Conservation (phyloP, 2,797 vertebrate genomes). For the Muscicapa striata region DNA sequence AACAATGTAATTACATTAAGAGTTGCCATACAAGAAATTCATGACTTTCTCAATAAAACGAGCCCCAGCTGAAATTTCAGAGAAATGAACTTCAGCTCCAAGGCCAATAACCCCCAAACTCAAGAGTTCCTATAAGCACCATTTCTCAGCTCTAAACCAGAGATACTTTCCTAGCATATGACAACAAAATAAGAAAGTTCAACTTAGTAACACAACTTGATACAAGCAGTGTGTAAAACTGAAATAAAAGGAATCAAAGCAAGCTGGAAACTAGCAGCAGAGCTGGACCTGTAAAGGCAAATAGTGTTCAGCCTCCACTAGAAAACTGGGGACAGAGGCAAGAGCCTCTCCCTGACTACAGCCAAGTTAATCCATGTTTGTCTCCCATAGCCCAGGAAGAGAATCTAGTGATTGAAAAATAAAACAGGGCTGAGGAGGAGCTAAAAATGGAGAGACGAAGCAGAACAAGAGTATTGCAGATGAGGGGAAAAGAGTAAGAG, state of each 20-base stretch:
- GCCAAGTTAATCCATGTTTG: background rate
- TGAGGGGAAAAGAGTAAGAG: background rate
- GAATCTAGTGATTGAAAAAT: background rate
- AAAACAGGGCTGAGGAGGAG: background rate
- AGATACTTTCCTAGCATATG: background rate
- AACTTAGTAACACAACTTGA: background rate
- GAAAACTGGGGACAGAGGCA: background rate
- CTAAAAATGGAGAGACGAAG: background rate
- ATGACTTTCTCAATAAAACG: background rate
- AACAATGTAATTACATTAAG: background rate
- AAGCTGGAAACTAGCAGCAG: background rate
- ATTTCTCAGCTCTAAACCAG: background rate
- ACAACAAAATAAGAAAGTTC: background rate
- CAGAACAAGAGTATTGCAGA: background rate
- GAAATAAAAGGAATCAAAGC: background rate
- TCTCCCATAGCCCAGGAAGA: background rate
- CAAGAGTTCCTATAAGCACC: background rate
- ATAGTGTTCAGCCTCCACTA: background rate
- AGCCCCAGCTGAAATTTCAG: background rate
- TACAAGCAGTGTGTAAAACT: background rate
- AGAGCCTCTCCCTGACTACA: background rate
- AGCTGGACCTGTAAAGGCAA: background rate
- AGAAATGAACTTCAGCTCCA: background rate
- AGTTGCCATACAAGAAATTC: background rate
- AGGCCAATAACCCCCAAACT: background rate